Percentiles rank a stretch among this genome's conserved stretches.
These are phyloP conservation scores for Papilio machaon DNA, from an alignment of 1,140 invertebrate species.

Conservation along the genomic window DNA sequence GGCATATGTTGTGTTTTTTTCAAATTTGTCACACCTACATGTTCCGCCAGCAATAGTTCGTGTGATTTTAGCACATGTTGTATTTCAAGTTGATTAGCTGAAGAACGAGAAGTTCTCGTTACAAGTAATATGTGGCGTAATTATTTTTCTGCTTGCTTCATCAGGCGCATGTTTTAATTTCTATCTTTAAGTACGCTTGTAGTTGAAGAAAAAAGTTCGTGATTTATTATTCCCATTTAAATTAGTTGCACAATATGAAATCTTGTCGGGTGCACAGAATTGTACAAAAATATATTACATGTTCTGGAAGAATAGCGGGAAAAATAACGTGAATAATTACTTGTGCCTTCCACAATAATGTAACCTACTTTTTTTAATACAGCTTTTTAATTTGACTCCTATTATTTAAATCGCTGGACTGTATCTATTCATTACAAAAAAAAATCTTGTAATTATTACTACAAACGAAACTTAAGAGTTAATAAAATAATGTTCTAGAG, in stretches of 20 bases:
- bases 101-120: constrained; percentile 1
- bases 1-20: not conserved
- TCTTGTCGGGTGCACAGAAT: not conserved
- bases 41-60: not conserved
- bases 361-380: not conserved
- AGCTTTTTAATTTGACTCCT: not conserved
- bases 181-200: not conserved
- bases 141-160: not conserved
- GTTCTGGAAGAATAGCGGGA: not conserved
- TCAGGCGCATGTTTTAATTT: not conserved
- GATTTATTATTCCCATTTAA: not conserved
- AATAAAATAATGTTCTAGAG: not conserved
- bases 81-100: not conserved
- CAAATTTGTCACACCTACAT: not conserved
- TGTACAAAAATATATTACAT: no score
- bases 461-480: no score
- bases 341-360: not conserved
- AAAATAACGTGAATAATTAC: not conserved
- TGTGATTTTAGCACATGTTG: not conserved
- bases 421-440: not conserved
- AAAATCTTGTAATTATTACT: no score
- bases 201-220: no score
- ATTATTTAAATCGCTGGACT: not conserved
- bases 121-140: not conserved
- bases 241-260: not conserved